Base-by-base conservation (phyloP, 2,888 invertebrate genomes). In the Ariolimax columbianus region DNA sequence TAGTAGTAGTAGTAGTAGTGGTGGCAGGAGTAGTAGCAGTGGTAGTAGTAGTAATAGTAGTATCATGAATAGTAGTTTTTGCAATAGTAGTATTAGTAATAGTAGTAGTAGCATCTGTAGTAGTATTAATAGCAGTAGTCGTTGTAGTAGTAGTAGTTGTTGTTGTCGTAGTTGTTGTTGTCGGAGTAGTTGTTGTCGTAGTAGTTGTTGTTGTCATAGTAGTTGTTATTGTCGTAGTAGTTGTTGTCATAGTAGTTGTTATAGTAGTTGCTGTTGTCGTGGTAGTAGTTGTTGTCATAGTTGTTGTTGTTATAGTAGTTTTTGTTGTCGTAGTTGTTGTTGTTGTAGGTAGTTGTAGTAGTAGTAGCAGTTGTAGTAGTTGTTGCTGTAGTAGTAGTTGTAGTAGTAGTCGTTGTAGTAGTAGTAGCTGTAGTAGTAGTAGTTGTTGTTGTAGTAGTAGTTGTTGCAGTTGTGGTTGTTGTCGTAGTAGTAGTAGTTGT, bases 161-260 rank as follows among this genome's bases (percentile, higher is more conserved):
- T 72, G 84, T 77, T 55, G 82, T 81, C n/a, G 86, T 77, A 70
- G 82, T 70, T 43, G 82, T 81, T 6, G 81, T 66, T 77, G 47
- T 72, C 82, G 63, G 14, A 36, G 70, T 70, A 38, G 17, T 36
- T 38, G 70, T 36, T 6, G 36, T 70, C 14, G 38, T 19, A 38
- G 38, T 38, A 55, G 59, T 33, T 17, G 82, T 17, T 36, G 75
- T 33, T 73, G 55, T 77, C 81, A 78, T 81, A 80, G 84, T 30
- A 68, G 80, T n/a, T 38, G 68, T 38, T 17, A 19, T 36, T 43
- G n/a, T 38, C 19, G 38, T 70, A 38, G 38, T n/a, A n/a, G n/a
- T n/a, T n/a, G n/a, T 38, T 38, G 7, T 38, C 36, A 1, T 36
- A 6, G 70, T 6, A 38, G 70, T 38, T 38, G 36, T 14, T 1